Conservation (phyloP, 1,140 invertebrate genomes). For the Episyrphus balteatus region DNA sequence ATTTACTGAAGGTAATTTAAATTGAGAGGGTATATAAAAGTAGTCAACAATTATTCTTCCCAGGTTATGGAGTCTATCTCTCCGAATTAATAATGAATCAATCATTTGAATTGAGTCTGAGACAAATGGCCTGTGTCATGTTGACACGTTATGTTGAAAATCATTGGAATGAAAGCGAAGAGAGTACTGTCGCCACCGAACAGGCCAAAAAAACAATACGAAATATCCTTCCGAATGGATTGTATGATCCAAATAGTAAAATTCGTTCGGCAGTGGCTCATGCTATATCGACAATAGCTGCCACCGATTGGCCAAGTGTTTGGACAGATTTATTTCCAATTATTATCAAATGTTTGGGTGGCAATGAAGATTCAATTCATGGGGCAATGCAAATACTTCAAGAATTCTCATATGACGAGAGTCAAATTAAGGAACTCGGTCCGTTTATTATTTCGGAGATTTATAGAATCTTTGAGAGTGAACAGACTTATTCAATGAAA, state of each 20-base stretch:
- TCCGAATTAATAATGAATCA: conserved; percentile 61
- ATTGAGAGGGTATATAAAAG: background rate
- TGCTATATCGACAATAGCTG: conserved; percentile 62
- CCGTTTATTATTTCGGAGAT: conserved; percentile 67
- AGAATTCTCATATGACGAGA: conserved; percentile 63
- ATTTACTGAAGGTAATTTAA: conserved; percentile 30
- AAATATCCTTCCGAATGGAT: conserved; percentile 52
- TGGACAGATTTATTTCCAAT: conserved; percentile 67
- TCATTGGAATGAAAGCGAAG: conserved; percentile 51
- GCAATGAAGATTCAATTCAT: conserved; percentile 52
- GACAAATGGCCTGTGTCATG: conserved; percentile 63
- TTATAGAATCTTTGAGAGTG: conserved; percentile 58
- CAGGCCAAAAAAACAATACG: conserved; percentile 52
- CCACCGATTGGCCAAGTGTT: conserved; percentile 68
- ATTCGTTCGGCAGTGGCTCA: conserved; percentile 59
- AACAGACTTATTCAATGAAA: conserved; percentile 42
- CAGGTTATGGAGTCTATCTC: conserved; percentile 62
- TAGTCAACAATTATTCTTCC: conserved; percentile 2
- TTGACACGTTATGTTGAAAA: conserved; percentile 65
- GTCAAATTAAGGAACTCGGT: conserved; percentile 57
- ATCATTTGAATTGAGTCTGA: conserved; percentile 48
- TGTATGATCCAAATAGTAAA: conserved; percentile 62
- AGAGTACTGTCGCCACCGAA: conserved; percentile 50
- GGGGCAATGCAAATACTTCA: conserved; percentile 68
- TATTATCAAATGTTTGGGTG: conserved; percentile 50